Conservation (phyloP, 2,888 invertebrate species). For the Vesta saturnalis region DNA sequence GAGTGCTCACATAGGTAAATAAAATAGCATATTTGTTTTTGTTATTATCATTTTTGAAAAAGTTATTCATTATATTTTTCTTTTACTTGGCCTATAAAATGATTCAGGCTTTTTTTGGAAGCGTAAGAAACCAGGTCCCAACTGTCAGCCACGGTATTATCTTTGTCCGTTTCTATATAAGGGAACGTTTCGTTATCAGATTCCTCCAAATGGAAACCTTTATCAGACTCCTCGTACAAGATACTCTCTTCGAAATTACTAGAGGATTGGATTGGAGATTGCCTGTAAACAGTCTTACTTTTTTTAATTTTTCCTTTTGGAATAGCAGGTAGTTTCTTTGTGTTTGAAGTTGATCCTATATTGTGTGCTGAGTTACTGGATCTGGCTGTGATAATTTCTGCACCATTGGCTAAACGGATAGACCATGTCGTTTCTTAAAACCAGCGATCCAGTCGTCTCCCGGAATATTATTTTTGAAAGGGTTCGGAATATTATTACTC, state of each 20-base stretch:
- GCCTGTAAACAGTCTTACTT: neutral
- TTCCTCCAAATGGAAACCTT: neutral
- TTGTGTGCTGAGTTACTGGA: neutral
- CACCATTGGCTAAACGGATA: neutral
- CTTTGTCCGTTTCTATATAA: neutral
- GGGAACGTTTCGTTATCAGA: neutral
- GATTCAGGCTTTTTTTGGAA: neutral
- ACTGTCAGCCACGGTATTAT: neutral
- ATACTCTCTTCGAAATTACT: neutral
- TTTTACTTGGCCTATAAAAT: neutral
- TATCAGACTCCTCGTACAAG: neutral
- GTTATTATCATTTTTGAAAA: too few species aligned
- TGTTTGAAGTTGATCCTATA: neutral
- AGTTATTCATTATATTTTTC: neutral
- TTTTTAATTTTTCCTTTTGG: neutral
- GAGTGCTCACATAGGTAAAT: too few species aligned
- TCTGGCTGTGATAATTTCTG: neutral
- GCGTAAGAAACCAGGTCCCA: neutral
- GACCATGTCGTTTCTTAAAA: neutral
- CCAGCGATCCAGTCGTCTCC: neutral
- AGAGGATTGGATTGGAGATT: neutral
- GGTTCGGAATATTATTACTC: slow-evolving; percentile 23
- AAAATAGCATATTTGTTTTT: too few species aligned
- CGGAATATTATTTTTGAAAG: neutral
- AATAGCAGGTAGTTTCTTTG: too few species aligned